Conservation (phyloP, 2,797 vertebrate genomes). For the Lophotriccus pileatus region DNA sequence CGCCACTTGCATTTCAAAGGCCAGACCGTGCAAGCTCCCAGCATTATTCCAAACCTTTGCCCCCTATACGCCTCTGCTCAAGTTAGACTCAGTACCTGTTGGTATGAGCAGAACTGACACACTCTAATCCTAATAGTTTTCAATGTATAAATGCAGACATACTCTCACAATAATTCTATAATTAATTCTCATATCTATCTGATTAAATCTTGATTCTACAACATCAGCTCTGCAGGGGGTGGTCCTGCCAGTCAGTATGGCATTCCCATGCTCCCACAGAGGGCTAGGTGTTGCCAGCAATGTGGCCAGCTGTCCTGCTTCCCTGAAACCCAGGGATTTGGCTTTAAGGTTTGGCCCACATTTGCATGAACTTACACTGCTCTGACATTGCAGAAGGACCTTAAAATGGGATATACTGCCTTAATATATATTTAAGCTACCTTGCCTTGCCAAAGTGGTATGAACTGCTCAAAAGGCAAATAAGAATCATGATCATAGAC, state of each 20-base stretch:
- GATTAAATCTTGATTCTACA: neutral
- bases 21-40: neutral
- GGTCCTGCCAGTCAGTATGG: neutral
- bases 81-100: neutral
- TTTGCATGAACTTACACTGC: neutral
- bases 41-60: neutral
- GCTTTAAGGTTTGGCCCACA: neutral
- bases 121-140: neutral
- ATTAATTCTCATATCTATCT: neutral
- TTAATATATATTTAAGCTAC: neutral
- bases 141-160: neutral
- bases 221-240: neutral
- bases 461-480: neutral
- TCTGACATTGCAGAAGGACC: neutral
- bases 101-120: neutral
- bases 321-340: neutral
- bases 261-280: neutral
- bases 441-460: neutral
- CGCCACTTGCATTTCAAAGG: neutral
- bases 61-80: neutral
- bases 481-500: neutral
- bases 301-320: neutral
- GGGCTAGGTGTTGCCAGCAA: neutral
- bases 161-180: neutral
- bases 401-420: neutral